phyloP scores from a whole-genome alignment of 35 echinoderm and acorn worm species.

The Lytechinus pictus region DNA sequence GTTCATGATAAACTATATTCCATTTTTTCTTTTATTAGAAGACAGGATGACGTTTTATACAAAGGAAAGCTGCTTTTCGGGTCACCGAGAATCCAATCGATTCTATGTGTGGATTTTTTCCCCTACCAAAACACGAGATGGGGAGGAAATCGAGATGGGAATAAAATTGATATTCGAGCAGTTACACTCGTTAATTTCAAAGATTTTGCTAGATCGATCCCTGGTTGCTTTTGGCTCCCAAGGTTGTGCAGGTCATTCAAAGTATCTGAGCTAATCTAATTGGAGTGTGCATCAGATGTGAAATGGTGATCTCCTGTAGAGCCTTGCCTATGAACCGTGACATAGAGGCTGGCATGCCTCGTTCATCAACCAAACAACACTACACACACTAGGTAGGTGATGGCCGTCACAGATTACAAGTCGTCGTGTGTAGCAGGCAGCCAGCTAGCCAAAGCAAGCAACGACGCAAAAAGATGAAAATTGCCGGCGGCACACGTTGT shows the following conservation, averaged over 20 bases:
- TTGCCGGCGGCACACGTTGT: background rate
- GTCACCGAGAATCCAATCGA: background rate
- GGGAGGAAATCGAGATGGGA: background rate
- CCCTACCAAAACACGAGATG: background rate
- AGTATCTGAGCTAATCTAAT: background rate
- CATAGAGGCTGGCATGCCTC: constrained; percentile 47
- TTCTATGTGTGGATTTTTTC: background rate
- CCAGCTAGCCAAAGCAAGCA: background rate
- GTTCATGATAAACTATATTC: background rate
- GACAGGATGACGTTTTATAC: background rate
- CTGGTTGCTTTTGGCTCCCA: background rate
- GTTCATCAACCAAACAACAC: constrained; percentile 45
- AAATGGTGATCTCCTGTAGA: background rate
- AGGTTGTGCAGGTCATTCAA: background rate
- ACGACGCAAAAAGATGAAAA: background rate
- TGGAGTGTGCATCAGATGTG: constrained; percentile 5
- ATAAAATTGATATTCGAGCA: background rate
- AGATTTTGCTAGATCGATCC: background rate
- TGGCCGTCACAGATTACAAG: constrained; percentile 16
- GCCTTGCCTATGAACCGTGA: constrained; percentile 22
- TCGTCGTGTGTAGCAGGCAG: background rate
- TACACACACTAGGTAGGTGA: background rate
- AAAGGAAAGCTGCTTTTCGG: background rate
- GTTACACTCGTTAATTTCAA: background rate
- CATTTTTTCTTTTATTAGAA: background rate